Evolutionary conservation across 2,797 vertebrate species (phyloP), one percentile per base, ranked within the genome.

Genomic region (Rallus crepitans): DNA sequence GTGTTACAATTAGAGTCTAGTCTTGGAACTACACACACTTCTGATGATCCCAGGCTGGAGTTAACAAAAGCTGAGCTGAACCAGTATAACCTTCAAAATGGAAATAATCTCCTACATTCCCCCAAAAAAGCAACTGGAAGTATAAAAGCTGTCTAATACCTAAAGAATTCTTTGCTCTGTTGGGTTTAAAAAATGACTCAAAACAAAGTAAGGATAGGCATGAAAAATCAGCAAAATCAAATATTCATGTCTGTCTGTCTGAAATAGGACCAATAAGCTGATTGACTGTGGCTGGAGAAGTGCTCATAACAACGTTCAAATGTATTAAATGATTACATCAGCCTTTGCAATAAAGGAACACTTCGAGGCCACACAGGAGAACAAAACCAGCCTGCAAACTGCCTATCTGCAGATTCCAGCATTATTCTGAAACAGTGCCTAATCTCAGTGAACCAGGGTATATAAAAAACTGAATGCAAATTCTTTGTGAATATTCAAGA

Each of bases 1-100:
- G 7, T 91, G 76, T 90, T 70, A 91, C 85, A 81, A 50, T 91
- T 88, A 92, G 57, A 59, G 35, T 13, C 79, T 59, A 69, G 59
- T 80, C 66, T 66, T 19, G 7, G 31, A 86, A 35, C 70, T 78
- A 28, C 37, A 60, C 12, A 35, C n/a, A 19, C 20, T 82, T 79
- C 47, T 86, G 65, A 87, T 63, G 72, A 92, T 81, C 82, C 59
- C 61, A 35, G 31, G 52, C 50, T 87, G 57, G 35, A 78, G 57
- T 59, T 80, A 85, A 33, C 31, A 73, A 77, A 81, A 53, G 64
- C 82, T 94, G 69, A 93, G 55, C 72, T 86, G 57, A 89, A 82
- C 66, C 65, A 73, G 39, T 31, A 18, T 50, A 83, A 77, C 65
- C 79, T 65, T 61, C 31, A 93, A 65, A 89, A 83, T 1, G 7